Base-by-base conservation (phyloP, 2,888 invertebrate genomes). In the Incurvaria masculella region DNA sequence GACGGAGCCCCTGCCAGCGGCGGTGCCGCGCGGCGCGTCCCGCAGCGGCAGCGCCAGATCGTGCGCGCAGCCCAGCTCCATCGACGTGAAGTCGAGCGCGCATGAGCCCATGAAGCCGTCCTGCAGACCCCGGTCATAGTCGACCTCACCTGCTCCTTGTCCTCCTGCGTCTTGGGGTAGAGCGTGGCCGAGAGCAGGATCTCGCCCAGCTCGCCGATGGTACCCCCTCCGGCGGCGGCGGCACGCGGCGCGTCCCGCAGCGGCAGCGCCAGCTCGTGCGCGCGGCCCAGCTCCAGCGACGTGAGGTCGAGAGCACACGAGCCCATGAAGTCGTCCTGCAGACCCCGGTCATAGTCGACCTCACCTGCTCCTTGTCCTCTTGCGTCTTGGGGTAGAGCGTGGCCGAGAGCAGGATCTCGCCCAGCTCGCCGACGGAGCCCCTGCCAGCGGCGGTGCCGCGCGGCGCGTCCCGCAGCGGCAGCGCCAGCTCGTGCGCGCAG, bases 41-140 rank as follows among this genome's bases (percentile, higher is more conserved):
- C 86, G 86, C 18, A 97, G 81, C 55, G 88, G 83, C 44, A 98
- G 78, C 48, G 82, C 84, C 55, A 97, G 67, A 60, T 97, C 96
- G 57, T 85, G 86, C 2, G 84, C 70, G 52, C 87, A 79, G 44
- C 87, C 89, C 45, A 94, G 79, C 59, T 95, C 94, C 53, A 97
- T 67, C 42, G 86, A 83, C 1, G 90, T 88, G 47, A 97, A 82
- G 66, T 96, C 94, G 56, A 99, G 68, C 54, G 83, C 83, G 6
- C 94, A 90, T 46, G 90, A 85, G 1, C 98, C 98, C 96, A 99
- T 97, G 66, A 97, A 97, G 78, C 98, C 98, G 67, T 98, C 98
- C 74, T 91, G 87, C 41, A 95, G 83, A 23, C 96, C 97, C 89
- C 97, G 95, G 66, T 99, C 98, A 68, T 97, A 97, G 76, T 98